A percentile compares a stretch with the other conserved stretches of the same genome.
phyloP scores from a whole-genome alignment of 2,888 invertebrate species.

The Campoplex nolae region DNA sequence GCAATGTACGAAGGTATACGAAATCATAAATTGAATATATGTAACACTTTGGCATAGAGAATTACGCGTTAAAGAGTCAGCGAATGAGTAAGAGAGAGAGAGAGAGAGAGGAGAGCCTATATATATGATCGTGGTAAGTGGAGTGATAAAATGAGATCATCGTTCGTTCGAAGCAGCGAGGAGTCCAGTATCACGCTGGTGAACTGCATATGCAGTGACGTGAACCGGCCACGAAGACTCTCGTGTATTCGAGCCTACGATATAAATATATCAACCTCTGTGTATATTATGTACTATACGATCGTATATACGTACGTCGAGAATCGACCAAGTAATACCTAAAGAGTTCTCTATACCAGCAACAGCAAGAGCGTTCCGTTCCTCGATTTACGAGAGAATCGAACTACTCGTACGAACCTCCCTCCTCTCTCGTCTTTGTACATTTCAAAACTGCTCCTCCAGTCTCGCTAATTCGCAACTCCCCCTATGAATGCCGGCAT shows the following conservation, averaged over 20 bases:
- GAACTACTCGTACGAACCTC: constrained; percentile 1
- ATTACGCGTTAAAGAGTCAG: constrained; percentile 46
- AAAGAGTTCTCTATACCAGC: constrained; percentile 2
- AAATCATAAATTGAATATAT: constrained; percentile 46
- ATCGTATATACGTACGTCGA: neutral
- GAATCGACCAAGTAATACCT: constrained; percentile 9
- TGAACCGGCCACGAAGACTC: constrained; percentile 20
- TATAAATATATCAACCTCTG: neutral
- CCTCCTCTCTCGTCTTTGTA: neutral
- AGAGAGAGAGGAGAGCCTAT: constrained; percentile 61
- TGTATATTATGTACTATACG: neutral
- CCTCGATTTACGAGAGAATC: constrained; percentile 28
- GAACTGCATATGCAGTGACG: constrained; percentile 48
- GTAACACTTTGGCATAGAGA: constrained; percentile 20
- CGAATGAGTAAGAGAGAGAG: constrained; percentile 25
- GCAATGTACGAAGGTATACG: constrained; percentile 12
- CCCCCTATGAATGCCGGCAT: neutral
- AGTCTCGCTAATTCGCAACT: neutral
- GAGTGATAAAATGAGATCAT: constrained; percentile 82
- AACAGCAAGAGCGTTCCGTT: constrained; percentile 11
- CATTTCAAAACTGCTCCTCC: neutral
- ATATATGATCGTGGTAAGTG: constrained; percentile 73
- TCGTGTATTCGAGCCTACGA: constrained; percentile 17
- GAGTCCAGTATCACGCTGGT: constrained; percentile 56
- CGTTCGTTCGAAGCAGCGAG: constrained; percentile 70